Base-by-base conservation (phyloP, 2,888 invertebrate species). In the Trissoscelio sp. region DNA sequence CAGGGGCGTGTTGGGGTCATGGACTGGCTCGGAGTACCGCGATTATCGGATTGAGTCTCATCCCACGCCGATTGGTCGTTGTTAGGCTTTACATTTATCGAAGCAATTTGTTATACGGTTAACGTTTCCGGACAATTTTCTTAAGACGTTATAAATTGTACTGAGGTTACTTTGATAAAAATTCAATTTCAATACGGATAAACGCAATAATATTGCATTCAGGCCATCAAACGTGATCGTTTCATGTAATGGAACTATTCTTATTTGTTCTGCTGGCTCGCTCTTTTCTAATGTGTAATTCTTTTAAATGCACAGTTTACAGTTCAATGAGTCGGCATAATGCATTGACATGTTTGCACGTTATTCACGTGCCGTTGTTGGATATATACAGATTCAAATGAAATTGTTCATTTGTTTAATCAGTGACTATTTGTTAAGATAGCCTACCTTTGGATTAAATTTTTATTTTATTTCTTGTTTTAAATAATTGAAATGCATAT, bases 1-100 rank as follows among this genome's bases (percentile, higher is more conserved):
- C n/a, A n/a, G 86, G 88, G 87, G 88, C 87, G 88, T 87, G 86
- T 85, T 79, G 82, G 86, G 87, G 87, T 88, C 88, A 89, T 88
- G 88, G 88, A n/a, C 83, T 83, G 86, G 69, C 83, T 85, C 83
- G 86, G 83, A 87, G 87, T 87, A 88, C 87, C 86, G 86, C 87
- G 86, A 88, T 88, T 89, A 88, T 86, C 85, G 83, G 85, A 86
- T 87, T 86, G 85, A 84, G 83, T 28, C 81, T 79, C 83, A 83
- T 84, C 85, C 82, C 84, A 83, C 82, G 83, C 81, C 81, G 77
- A 83, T 79, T 82, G 81, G 84, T 85, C 81, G 79, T 85, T 72
- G 28, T 28, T 37, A 81, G 80, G 77, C 79, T 83, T 84, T 83
- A 84, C 84, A 60, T 83, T 83, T 77, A 81, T 80, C 83, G 85